A percentile compares a stretch with the other conserved stretches of the same genome.
These are phyloP conservation scores for Cybosia mesomella DNA, from an alignment of 2,888 invertebrate genomes.

Conservation along the genomic window DNA sequence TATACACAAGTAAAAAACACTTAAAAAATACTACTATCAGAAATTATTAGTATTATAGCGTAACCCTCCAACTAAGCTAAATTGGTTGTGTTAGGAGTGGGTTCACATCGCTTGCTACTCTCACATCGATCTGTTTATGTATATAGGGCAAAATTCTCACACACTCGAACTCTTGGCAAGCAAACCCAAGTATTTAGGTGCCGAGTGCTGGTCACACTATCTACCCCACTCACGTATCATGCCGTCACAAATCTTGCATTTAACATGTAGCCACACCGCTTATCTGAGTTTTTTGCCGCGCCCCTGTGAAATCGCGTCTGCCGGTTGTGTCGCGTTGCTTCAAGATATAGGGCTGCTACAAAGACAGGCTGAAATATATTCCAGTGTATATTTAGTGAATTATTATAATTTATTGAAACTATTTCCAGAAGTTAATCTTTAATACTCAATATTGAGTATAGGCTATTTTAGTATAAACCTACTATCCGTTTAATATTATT, in stretches of 20 bases:
- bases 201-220: conserved; percentile 21
- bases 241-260: conserved; percentile 18
- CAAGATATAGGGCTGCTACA: conserved; percentile 22
- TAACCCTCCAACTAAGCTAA: not conserved
- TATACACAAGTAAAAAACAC: too few species aligned
- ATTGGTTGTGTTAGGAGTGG: not conserved
- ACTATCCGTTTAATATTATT: not conserved
- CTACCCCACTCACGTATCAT: conserved; percentile 11
- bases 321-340: conserved; percentile 20
- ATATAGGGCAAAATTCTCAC: conserved; percentile 9
- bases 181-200: conserved; percentile 23
- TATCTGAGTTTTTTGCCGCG: conserved; percentile 46
- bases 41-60: too few species aligned
- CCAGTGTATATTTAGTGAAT: not conserved
- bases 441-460: not conserved
- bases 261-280: conserved; percentile 44
- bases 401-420: not conserved
- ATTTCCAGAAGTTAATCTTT: not conserved
- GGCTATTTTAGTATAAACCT: not conserved
- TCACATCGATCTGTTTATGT: not conserved
- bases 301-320: conserved; percentile 27
- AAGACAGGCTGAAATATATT: not conserved
- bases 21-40: too few species aligned
- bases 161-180: conserved; percentile 34
- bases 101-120: not conserved